Base-by-base conservation (phyloP, 2,113 vertebrate genomes). In the Glaucidium brasilianum region DNA sequence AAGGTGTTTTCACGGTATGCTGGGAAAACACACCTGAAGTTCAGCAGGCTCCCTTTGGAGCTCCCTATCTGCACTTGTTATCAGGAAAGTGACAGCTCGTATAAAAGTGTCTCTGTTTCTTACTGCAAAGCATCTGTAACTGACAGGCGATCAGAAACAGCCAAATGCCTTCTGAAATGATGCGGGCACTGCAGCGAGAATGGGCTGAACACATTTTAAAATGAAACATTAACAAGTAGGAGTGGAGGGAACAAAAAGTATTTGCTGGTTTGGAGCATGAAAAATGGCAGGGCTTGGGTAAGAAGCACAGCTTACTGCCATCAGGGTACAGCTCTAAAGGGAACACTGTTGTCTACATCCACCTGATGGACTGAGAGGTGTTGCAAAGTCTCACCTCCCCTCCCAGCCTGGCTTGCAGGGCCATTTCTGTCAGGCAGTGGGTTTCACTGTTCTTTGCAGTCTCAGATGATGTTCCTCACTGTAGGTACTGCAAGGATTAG, bases 361-460 rank as follows among this genome's bases (percentile, higher is more conserved):
- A 15, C 0, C 0, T 9, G 49, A 14, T 10, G 23, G 25, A 62
- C 17, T 13, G 52, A 64, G 22, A 74, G 9, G 25, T 43, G 23
- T 11, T 47, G 53, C 11, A n/a, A 63, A 50, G 32, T 17, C 71
- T 69, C 35, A 16, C 41, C 78, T 60, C 11, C 26, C 12, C 47
- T 49, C 47, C 35, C 56, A 15, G 18, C 30, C 27, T 35, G 13
- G 11, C 39, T 66, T 39, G 69, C 83, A 77, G 63, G n/a, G 27
- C 55, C 32, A 26, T 14, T 79, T 13, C 56, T 50, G 47, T 19
- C 58, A 88, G 74, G 50, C 88, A 60, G 60, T 9, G 62, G 39
- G 11, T 49, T 69, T 53, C 69, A 41, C 50, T 23, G 41, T 15
- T 39, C 56, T 50, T 47, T 56, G 50, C 56, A 60, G 34, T 29